Evolutionary conservation across 1,140 invertebrate genomes (phyloP).

Genomic region (Aphelinus certus): DNA sequence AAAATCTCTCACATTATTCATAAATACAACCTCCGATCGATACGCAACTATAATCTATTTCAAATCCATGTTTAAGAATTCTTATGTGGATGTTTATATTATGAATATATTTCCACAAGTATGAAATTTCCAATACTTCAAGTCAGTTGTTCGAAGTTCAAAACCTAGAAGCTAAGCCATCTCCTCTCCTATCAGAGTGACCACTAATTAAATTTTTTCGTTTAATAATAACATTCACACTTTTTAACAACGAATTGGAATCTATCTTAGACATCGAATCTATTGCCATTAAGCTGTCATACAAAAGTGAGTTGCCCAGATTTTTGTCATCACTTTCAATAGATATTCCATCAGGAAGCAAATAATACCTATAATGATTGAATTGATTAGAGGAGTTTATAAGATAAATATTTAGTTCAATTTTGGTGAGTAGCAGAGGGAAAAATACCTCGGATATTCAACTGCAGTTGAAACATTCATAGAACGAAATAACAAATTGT

Average conservation of each 20-base stretch:
- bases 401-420: too few species aligned
- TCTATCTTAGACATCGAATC: conserved; percentile 45
- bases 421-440: too few species aligned
- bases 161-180: conserved; percentile 72
- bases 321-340: conserved; percentile 55
- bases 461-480: conserved; percentile 57
- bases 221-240: conserved; percentile 66
- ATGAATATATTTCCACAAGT: conserved; percentile 24
- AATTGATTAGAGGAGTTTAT: too few species aligned
- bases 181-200: conserved; percentile 74
- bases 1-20: neutral
- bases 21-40: too few species aligned
- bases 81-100: neutral
- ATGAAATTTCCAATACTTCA: neutral
- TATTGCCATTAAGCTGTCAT: conserved; percentile 47
- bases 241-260: conserved; percentile 52
- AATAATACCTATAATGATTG: conserved; percentile 50
- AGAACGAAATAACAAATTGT: conserved; percentile 54
- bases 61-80: too few species aligned
- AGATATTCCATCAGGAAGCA: conserved; percentile 50
- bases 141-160: conserved; percentile 44
- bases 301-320: conserved; percentile 47
- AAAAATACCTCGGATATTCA: conserved; percentile 57
- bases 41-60: too few species aligned
- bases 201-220: conserved; percentile 59